Evolutionary conservation across 2,113 vertebrate genomes (phyloP).

Genomic region (Thomomys bottae): DNA sequence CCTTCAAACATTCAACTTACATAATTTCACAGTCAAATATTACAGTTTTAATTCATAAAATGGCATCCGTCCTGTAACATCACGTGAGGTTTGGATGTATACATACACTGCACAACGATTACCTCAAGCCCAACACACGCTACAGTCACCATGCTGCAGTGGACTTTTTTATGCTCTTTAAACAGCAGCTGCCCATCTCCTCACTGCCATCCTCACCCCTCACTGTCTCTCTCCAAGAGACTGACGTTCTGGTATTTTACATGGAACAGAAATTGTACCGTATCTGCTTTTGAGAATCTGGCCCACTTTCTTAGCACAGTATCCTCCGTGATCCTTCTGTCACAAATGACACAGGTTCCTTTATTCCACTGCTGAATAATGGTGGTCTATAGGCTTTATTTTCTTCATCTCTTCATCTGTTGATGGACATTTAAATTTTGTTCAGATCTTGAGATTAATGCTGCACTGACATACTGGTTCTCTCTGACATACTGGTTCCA

Average conservation of each 20-base stretch:
- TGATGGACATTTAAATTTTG: background rate
- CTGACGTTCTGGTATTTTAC: background rate
- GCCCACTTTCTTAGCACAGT: background rate
- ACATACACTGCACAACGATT: background rate
- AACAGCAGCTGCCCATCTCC: background rate
- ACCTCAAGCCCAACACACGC: background rate
- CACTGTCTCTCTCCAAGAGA: background rate
- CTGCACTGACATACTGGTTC: background rate
- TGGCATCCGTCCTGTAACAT: background rate
- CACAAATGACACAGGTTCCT: background rate
- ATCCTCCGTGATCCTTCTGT: background rate
- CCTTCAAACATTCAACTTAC: background rate
- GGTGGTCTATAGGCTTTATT: background rate
- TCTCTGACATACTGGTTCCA: background rate
- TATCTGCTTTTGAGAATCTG: background rate
- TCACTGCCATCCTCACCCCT: background rate
- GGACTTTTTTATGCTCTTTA: background rate
- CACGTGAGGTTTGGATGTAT: background rate
- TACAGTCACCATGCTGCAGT: too few relatives aligned
- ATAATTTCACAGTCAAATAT: background rate
- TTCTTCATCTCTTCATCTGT: background rate
- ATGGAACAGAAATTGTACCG: background rate
- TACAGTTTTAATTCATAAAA: background rate
- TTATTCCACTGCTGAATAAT: background rate
- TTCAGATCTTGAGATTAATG: background rate